Conservation (phyloP, 2,797 vertebrate genomes). For the Spea hammondii region DNA sequence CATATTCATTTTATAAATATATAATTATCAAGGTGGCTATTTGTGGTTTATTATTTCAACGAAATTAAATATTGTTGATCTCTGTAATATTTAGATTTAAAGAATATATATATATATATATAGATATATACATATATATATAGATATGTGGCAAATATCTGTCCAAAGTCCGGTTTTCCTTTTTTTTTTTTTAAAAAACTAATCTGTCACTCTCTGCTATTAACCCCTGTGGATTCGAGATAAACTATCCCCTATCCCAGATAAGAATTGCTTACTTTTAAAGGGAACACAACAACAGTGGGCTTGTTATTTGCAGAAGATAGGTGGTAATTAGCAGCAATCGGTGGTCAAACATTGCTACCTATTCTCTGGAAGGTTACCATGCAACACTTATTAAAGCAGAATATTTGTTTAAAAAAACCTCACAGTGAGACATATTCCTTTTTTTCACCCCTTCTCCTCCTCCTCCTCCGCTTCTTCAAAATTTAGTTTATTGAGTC, state of each 20-base stretch:
- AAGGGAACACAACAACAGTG: background rate
- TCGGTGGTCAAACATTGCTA: slow-evolving; percentile 46
- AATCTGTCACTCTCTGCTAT: background rate
- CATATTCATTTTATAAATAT: too few relatives aligned
- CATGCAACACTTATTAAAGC: slow-evolving; percentile 27
- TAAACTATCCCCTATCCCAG: background rate
- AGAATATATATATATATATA: too few relatives aligned
- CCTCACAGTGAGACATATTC: background rate
- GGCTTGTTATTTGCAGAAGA: slow-evolving; percentile 26
- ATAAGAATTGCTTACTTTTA: background rate
- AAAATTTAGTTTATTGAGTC: background rate
- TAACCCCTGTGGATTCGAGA: background rate
- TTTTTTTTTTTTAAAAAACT: too few relatives aligned
- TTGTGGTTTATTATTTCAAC: too few relatives aligned
- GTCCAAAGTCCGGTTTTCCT: too few relatives aligned
- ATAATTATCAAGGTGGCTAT: too few relatives aligned
- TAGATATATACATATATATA: too few relatives aligned
- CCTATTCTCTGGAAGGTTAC: slow-evolving; percentile 27
- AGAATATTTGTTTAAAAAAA: background rate
- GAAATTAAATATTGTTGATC: too few relatives aligned
- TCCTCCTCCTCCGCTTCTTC: slow-evolving; percentile 6
- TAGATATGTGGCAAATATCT: too few relatives aligned
- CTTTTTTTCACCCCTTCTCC: background rate
- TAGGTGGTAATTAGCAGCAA: slow-evolving; percentile 34
- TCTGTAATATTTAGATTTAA: too few relatives aligned